These are phyloP conservation scores for Sympetrum striolatum DNA, from an alignment of 2,888 invertebrate species.

Conservation along the genomic window DNA sequence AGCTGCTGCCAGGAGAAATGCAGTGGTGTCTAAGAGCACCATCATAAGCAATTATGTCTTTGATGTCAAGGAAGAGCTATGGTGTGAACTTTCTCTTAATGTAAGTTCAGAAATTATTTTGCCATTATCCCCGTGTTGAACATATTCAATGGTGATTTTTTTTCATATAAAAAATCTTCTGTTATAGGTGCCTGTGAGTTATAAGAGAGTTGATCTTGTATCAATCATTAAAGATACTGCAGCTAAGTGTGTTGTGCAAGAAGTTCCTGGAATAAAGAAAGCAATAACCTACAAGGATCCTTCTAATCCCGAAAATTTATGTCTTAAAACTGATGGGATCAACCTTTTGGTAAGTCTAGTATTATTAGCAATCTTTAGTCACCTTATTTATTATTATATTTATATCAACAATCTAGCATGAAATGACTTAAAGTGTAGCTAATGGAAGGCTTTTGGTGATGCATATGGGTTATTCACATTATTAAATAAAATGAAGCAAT, in stretches of 20 bases:
- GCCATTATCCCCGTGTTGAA: slow-evolving; percentile 18
- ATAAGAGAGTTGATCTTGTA: slow-evolving; percentile 76
- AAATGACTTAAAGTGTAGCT: no score
- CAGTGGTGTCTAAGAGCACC: slow-evolving; percentile 59
- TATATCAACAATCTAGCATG: no score
- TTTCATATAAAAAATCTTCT: slow-evolving; percentile 48
- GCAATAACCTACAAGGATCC: slow-evolving; percentile 81
- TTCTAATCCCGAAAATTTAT: slow-evolving; percentile 60
- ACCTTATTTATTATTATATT: no score
- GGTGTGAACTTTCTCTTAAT: slow-evolving; percentile 84
- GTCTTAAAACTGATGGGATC: slow-evolving; percentile 93
- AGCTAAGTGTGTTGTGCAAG: slow-evolving; percentile 75
- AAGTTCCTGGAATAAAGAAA: slow-evolving; percentile 80
- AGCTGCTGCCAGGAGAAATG: slow-evolving; percentile 48
- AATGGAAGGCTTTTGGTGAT: no score
- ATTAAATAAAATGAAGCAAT: no score
- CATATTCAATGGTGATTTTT: not conserved
- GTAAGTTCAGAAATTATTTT: slow-evolving; percentile 59
- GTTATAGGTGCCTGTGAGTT: slow-evolving; percentile 65
- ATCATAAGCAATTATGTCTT: slow-evolving; percentile 72
- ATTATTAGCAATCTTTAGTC: no score
- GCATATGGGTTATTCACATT: no score
- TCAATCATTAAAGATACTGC: slow-evolving; percentile 76
- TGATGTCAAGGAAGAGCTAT: slow-evolving; percentile 76
- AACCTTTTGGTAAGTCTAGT: slow-evolving; percentile 73